Conservation (phyloP, 2,888 invertebrate species). For the Lasioglossum pauxillum region DNA sequence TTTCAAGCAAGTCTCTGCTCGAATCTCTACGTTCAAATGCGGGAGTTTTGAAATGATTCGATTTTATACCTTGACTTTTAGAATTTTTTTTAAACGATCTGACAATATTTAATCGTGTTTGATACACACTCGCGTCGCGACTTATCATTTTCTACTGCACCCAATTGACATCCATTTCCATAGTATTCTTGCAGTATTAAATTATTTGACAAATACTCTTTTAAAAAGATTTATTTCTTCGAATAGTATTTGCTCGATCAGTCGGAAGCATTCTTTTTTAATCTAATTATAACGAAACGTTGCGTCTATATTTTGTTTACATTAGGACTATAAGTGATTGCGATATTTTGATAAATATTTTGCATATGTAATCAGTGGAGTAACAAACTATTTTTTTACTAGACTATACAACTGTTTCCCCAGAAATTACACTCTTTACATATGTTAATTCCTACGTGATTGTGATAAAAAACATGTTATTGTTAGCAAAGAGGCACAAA, state of each 20-base stretch:
- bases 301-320: conserved; percentile 31
- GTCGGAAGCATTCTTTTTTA: not conserved
- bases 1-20: conserved; percentile 79
- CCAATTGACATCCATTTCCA: conserved; percentile 33
- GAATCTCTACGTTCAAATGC: conserved; percentile 80
- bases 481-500: conserved; percentile 19
- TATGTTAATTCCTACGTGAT: conserved; percentile 33
- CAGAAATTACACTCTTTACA: conserved; percentile 24
- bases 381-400: not conserved
- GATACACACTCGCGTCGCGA: conserved; percentile 44
- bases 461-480: conserved; percentile 48
- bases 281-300: conserved; percentile 35
- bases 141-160: conserved; percentile 37
- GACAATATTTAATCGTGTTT: conserved; percentile 38
- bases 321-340: conserved; percentile 33
- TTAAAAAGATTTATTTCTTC: conserved; percentile 9
- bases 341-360: conserved; percentile 25
- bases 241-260: conserved; percentile 10
- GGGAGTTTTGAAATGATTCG: conserved; percentile 75
- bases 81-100: conserved; percentile 17
- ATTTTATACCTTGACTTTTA: conserved; percentile 9
- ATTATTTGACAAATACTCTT: conserved; percentile 44
- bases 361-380: conserved; percentile 40
- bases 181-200: conserved; percentile 72
- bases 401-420: not conserved